phyloP scores from a whole-genome alignment of 1,140 invertebrate species.

The Drosophila kurseongensis region DNA sequence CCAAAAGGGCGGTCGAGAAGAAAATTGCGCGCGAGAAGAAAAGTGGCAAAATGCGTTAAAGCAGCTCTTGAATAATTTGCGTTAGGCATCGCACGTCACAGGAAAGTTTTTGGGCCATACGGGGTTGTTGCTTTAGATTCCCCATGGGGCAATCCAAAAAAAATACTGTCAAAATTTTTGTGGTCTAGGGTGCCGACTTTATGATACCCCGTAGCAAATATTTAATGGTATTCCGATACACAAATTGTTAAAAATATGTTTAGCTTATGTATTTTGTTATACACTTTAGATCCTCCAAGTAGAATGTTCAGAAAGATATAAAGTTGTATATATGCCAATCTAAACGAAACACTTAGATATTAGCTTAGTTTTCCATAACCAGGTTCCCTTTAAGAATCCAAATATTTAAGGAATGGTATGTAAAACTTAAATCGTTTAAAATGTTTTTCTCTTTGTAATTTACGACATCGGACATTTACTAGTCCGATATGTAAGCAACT shows the following conservation, averaged over 20 bases:
- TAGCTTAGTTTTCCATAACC: too few relatives aligned
- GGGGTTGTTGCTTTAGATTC: slow-evolving; percentile 22
- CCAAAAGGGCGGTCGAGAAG: slow-evolving; percentile 62
- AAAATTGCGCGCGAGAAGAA: slow-evolving; percentile 56
- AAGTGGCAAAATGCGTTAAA: slow-evolving; percentile 49
- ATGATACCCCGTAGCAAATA: not conserved
- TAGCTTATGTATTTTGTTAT: too few relatives aligned
- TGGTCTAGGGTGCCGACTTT: not conserved
- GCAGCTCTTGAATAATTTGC: slow-evolving; percentile 74
- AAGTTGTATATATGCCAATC: too few relatives aligned
- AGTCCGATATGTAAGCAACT: not conserved
- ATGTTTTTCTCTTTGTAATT: not conserved
- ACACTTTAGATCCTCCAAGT: too few relatives aligned
- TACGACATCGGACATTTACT: not conserved
- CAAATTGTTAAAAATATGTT: too few relatives aligned
- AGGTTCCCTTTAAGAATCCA: too few relatives aligned
- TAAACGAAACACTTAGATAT: too few relatives aligned
- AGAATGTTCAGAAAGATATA: too few relatives aligned
- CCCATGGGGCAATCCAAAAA: slow-evolving; percentile 1
- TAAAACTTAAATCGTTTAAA: not conserved
- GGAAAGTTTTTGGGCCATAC: slow-evolving; percentile 40
- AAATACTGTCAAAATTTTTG: not conserved
- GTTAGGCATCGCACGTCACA: slow-evolving; percentile 54
- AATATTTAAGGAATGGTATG: not conserved
- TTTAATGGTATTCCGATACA: not conserved